Conservation (phyloP, 2,888 invertebrate species). For the Tiphia femorata region DNA sequence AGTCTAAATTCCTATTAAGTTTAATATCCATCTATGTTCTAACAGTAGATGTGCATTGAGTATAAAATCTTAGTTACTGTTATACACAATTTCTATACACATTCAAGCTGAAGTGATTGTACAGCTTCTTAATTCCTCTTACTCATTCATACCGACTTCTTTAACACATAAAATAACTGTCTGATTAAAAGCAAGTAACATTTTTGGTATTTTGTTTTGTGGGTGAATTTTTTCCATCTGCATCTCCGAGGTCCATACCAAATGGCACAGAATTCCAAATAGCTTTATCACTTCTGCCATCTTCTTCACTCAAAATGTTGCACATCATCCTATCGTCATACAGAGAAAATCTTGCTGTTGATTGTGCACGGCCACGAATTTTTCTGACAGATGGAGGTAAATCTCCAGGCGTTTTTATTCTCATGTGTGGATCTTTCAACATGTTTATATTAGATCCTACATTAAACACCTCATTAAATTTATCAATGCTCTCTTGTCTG, state of each 20-base stretch:
- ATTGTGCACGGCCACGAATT: slow-evolving; percentile 77
- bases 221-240: slow-evolving; percentile 43
- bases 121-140: slow-evolving; percentile 24
- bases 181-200: slow-evolving; percentile 60
- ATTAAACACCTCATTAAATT: slow-evolving; percentile 82
- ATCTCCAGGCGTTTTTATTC: slow-evolving; percentile 87
- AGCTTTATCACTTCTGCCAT: slow-evolving; percentile 51
- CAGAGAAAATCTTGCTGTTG: slow-evolving; percentile 80
- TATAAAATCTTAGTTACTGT: slow-evolving; percentile 52
- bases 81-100: slow-evolving; percentile 56
- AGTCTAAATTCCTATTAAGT: background rate
- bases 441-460: slow-evolving; percentile 77
- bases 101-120: slow-evolving; percentile 29
- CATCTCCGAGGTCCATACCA: slow-evolving; percentile 60
- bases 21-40: slow-evolving; percentile 11
- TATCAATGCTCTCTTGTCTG: slow-evolving; percentile 80
- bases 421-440: slow-evolving; percentile 80
- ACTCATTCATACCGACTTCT: slow-evolving; percentile 22
- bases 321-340: slow-evolving; percentile 93
- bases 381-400: slow-evolving; percentile 83
- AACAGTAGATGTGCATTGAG: slow-evolving; percentile 33
- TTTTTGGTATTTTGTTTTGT: slow-evolving; percentile 50
- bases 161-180: slow-evolving; percentile 35
- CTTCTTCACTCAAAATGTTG: slow-evolving; percentile 68
- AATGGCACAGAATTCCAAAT: slow-evolving; percentile 63